Evolutionary conservation across 1,140 invertebrate genomes (phyloP), one percentile per base, ranked within the genome.

Genomic region (Megalonaias nervosa): DNA sequence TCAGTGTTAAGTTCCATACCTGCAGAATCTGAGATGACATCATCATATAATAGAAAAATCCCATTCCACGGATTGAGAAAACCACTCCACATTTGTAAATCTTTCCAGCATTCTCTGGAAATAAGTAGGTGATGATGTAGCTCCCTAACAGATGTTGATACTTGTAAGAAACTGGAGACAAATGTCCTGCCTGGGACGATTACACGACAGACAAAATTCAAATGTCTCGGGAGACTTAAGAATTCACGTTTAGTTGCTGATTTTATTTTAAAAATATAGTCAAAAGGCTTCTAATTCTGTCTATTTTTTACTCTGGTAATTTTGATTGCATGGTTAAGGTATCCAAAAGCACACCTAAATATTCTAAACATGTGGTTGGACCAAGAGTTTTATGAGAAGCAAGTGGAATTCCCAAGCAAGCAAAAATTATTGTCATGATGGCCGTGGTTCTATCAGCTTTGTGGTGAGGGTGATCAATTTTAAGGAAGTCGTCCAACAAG

Each of bases 11-110:
- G 31, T 1, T 31, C 31, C 31, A 31, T 31, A 31, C 5, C 31
- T 31, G 31, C 31, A 31, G 31, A 31, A 31, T 31, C 5, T 31
- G 31, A 31, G 31, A 21, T 19, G n/a, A 17, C 31, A n/a, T 65
- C 61, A 56, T 77, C 59, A 15, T 59, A 67, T 48, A 77, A 77
- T 13, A 77, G 59, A 21, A 69, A 77, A 21, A 71, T 60, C 12
- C 74, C 74, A 70, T 80, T 80, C 74, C 79, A 80, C 16, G 55
- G 26, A 13, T 48, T 23, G 26, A 80, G 60, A 59, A 80, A 80
- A 21, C 62, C 26, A 13, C 23, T 38, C 79, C 69, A 80, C 79
- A 76, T 80, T 57, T 23, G 31, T 17, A 80, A n/a, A 59, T 80
- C 73, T 62, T 48, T 48, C 31, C 23, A 38, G 26, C 68, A 75